Evolutionary conservation across 1,140 invertebrate genomes (phyloP).

Genomic region (Diuraphis noxia): DNA sequence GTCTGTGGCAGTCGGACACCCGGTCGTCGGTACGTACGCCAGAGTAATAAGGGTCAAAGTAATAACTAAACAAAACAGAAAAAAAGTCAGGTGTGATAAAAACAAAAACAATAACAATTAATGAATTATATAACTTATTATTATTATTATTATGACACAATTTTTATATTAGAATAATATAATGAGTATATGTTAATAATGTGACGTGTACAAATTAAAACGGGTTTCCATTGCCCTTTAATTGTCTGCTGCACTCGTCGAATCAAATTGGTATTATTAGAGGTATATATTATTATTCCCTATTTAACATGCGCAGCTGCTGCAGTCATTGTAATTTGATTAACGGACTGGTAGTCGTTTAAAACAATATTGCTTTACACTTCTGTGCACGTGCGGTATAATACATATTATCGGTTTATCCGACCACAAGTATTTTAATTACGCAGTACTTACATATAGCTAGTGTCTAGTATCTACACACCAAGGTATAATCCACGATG

Average conservation of each 20-base stretch:
- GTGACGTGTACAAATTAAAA: not conserved
- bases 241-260: not conserved
- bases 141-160: not conserved
- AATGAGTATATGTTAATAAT: not conserved
- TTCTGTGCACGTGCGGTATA: not conserved
- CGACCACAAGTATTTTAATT: not conserved
- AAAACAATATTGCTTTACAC: not conserved
- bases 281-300: not conserved
- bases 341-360: not conserved
- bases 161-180: not conserved
- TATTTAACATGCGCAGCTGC: not conserved
- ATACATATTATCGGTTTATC: not conserved
- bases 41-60: not conserved
- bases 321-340: not conserved
- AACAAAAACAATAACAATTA: not conserved
- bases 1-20: not conserved
- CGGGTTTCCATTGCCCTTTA: not conserved
- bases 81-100: not conserved
- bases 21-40: not conserved
- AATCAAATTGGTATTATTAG: not conserved
- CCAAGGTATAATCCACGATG: no score
- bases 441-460: not conserved
- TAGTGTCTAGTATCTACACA: not conserved
- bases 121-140: not conserved
- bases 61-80: not conserved